phyloP scores from a whole-genome alignment of 2,888 invertebrate species.

The Drosophila suboccidentalis region DNA sequence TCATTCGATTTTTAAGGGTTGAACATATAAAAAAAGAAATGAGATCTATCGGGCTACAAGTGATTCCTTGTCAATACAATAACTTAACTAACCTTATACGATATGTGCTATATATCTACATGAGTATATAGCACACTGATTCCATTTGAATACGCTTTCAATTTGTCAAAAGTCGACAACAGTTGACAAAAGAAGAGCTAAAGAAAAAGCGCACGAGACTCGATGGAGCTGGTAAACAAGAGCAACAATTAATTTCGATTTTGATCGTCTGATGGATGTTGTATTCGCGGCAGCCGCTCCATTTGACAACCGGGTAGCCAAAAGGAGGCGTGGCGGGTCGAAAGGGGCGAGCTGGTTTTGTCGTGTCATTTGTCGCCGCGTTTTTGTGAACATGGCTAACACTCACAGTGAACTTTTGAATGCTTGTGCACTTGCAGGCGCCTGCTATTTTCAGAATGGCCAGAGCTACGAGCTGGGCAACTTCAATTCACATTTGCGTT shows the following conservation, averaged over 20 bases:
- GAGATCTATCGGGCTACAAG: too few relatives aligned
- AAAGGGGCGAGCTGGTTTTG: neutral
- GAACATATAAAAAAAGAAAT: too few relatives aligned
- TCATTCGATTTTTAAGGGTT: too few relatives aligned
- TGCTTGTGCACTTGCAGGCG: constrained; percentile 76
- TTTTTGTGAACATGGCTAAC: constrained; percentile 21
- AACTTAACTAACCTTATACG: too few relatives aligned
- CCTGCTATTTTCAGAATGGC: constrained; percentile 76
- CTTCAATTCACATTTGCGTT: constrained; percentile 81
- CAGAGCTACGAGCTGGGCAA: constrained; percentile 82
- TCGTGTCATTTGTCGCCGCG: constrained; percentile 15
- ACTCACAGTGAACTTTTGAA: neutral
- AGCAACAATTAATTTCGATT: constrained; percentile 56
- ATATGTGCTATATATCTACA: neutral
- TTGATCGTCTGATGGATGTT: constrained; percentile 38
- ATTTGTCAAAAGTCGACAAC: constrained; percentile 17
- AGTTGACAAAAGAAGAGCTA: neutral
- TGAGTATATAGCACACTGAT: neutral
- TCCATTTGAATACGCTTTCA: constrained; percentile 18
- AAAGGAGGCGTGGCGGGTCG: neutral
- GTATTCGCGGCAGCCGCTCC: constrained; percentile 19
- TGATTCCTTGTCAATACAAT: too few relatives aligned
- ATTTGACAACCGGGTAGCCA: constrained; percentile 14
- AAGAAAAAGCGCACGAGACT: constrained; percentile 5
- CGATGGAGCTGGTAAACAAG: constrained; percentile 14